Percentiles rank a stretch among this genome's conserved stretches.
Conservation (phyloP, 2,888 invertebrate species). For the Pemphredon lugubris region DNA sequence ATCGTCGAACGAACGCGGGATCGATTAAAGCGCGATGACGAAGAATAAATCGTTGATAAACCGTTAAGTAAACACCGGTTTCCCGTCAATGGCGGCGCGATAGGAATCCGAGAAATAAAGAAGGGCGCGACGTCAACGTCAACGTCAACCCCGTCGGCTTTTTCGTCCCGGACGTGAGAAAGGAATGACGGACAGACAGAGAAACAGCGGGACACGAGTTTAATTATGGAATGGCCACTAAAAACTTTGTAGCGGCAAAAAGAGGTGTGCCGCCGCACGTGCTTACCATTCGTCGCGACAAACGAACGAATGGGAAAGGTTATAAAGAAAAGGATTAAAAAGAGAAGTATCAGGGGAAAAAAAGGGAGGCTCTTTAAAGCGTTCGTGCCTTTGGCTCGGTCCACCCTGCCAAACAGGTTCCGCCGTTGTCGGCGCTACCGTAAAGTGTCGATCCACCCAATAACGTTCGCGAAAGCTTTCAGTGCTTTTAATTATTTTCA, state of each 20-base stretch:
- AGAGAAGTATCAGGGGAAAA: neutral
- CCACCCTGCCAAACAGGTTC: conserved; percentile 40
- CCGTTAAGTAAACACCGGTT: neutral
- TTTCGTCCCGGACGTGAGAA: conserved; percentile 49
- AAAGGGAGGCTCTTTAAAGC: conserved; percentile 68
- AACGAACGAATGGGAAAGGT: conserved; percentile 30
- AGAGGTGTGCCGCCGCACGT: conserved; percentile 59
- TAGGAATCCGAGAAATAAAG: neutral
- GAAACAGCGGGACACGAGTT: conserved; percentile 76
- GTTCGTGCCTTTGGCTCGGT: conserved; percentile 69
- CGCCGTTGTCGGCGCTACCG: conserved; percentile 51
- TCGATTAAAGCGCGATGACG: too few relatives aligned
- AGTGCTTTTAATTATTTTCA: conserved; percentile 78
- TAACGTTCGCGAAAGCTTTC: conserved; percentile 72
- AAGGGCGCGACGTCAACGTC: conserved; percentile 17
- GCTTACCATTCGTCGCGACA: conserved; percentile 54
- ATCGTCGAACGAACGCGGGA: too few relatives aligned
- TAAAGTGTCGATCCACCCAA: conserved; percentile 71
- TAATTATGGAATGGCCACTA: conserved; percentile 75
- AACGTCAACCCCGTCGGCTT: conserved; percentile 39
- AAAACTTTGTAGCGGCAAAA: conserved; percentile 69
- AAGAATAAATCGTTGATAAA: too few relatives aligned
- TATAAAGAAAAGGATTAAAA: conserved; percentile 35
- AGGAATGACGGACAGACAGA: conserved; percentile 74
- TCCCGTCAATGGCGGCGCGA: neutral